Percentiles rank a stretch among this genome's conserved stretches.
Evolutionary conservation across 2,113 vertebrate species (phyloP).

Genomic region (Coptodon rendalli): DNA sequence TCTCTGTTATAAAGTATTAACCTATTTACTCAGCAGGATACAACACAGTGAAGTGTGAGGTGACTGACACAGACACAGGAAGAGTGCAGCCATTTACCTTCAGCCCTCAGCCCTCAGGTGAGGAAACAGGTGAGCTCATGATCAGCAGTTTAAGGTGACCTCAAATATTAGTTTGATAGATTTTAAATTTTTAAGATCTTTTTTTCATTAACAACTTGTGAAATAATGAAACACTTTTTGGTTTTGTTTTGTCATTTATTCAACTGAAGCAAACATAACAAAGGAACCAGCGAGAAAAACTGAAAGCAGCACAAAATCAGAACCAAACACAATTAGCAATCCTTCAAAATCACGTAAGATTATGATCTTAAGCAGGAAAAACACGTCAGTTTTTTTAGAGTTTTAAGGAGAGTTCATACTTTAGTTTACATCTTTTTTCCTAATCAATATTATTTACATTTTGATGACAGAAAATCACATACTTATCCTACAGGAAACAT

Average conservation of each 20-base stretch:
- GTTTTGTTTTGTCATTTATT: not conserved
- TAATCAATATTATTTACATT: not conserved
- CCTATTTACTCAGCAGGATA: not conserved
- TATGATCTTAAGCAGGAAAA: not conserved
- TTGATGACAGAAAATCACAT: not conserved
- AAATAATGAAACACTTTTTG: not conserved
- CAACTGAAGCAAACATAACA: not conserved
- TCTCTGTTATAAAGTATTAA: not conserved
- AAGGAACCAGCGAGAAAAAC: not conserved
- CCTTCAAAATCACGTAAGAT: not conserved
- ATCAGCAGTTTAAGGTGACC: not conserved
- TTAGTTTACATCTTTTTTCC: not conserved
- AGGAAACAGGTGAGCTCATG: not conserved
- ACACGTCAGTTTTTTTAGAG: accelerated
- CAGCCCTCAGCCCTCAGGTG: not conserved
- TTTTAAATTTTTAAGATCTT: not conserved
- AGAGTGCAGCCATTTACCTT: not conserved
- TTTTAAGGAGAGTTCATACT: not conserved
- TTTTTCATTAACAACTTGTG: not conserved
- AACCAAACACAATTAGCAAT: not conserved
- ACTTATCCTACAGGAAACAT: not conserved
- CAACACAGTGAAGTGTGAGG: not conserved
- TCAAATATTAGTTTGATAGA: not conserved
- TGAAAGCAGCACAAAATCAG: not conserved
- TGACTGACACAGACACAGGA: not conserved